phyloP scores from a whole-genome alignment of 2,113 vertebrate species.

The Bos javanicus region DNA sequence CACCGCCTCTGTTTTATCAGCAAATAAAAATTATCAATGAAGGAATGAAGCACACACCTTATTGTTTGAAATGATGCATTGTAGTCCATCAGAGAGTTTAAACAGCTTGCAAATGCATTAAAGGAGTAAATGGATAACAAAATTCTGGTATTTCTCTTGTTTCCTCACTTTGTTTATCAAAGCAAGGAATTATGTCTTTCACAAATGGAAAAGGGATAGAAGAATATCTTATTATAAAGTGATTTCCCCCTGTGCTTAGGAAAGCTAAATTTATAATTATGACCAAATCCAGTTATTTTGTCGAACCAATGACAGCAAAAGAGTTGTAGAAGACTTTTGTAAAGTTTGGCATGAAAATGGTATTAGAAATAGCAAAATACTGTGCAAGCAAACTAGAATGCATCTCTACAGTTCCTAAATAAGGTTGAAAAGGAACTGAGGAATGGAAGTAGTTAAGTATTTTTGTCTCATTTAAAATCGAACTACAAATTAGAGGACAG shows the following conservation, averaged over 20 bases:
- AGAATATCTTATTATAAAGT: background rate
- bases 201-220: background rate
- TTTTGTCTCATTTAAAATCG: background rate
- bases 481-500: background rate
- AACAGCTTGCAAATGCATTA: background rate
- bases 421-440: background rate
- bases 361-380: constrained; percentile 10
- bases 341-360: background rate
- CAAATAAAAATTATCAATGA: background rate
- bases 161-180: background rate
- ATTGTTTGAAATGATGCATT: background rate
- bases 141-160: background rate
- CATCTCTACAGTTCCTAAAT: background rate
- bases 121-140: background rate
- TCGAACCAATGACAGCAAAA: background rate
- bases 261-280: background rate
- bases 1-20: background rate
- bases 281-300: background rate
- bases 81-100: background rate
- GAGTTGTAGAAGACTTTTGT: background rate
- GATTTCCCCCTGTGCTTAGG: background rate
- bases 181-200: background rate
- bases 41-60: background rate
- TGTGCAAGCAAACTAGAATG: background rate
- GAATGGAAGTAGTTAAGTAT: background rate